phyloP scores from a whole-genome alignment of 1,140 invertebrate genomes.

The Drosophila teissieri region DNA sequence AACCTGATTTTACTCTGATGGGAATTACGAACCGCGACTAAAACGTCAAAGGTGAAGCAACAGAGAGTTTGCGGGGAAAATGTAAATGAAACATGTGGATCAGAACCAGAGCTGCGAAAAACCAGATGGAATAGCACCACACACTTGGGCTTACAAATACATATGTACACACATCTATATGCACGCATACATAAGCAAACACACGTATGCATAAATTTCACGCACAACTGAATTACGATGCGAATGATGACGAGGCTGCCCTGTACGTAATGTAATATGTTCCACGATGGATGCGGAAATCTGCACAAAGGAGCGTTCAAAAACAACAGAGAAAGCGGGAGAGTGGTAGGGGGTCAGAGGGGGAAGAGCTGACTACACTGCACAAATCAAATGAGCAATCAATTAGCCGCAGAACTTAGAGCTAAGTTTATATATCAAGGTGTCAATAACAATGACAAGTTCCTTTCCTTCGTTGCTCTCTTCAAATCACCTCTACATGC shows the following conservation, averaged over 20 bases:
- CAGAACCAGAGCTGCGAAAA: constrained; percentile 42
- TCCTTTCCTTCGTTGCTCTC: no score
- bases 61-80: constrained; percentile 24
- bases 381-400: background rate
- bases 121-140: constrained; percentile 29
- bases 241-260: constrained; percentile 40
- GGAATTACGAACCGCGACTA: constrained; percentile 22
- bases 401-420: no score
- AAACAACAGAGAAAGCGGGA: constrained; percentile 17
- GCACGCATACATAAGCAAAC: constrained; percentile 17
- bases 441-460: no score
- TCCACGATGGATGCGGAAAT: constrained; percentile 67
- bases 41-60: constrained; percentile 27
- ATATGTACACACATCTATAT: background rate
- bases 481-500: no score
- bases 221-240: constrained; percentile 73
- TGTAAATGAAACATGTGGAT: constrained; percentile 52
- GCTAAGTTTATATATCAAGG: no score
- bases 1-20: constrained; percentile 11
- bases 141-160: background rate
- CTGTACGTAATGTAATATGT: constrained; percentile 44
- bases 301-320: constrained; percentile 64
- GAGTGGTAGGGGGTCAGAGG: background rate
- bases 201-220: constrained; percentile 73
- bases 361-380: background rate